Base-by-base conservation (phyloP, 2,113 vertebrate species). In the Pachycephala philippinensis region DNA sequence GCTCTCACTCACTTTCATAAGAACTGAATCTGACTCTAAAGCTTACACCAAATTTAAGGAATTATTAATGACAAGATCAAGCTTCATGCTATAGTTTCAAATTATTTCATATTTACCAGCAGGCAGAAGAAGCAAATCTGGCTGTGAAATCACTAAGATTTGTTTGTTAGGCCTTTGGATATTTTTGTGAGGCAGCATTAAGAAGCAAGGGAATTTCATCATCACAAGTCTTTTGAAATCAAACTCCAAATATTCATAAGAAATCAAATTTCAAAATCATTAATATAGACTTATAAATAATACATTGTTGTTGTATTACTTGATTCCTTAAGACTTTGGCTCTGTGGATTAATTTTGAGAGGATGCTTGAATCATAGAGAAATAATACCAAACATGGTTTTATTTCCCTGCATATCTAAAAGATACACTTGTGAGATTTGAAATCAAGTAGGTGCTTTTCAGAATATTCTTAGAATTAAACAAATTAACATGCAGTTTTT, bases 131-230 rank as follows among this genome's bases (percentile, higher is more conserved):
- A 80, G 87, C 69, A 89, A 95, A 95, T 74, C 74, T 77, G 82
- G 71, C 89, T 94, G 81, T 40, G 40, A 97, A 96, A 95, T 44
- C 63, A 76, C 79, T 79, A 87, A 93, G 89, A 94, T 91, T 72
- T 84, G 13, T 71, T 94, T 72, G 71, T 84, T 90, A 97, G 84
- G 35, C 17, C 49, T 88, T 91, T 90, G 89, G 52, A 83, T 77
- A 94, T 94, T 95, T 95, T 89, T 80, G 87, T 3, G 0, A 91
- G 93, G 86, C 78, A 96, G 82, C 83, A 96, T 96, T 97, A 97
- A 97, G 93, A 95, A 97, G 95, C 95, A 96, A 97, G 87, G 94
- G 92, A 98, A 97, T 93, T 96, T 45, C 92, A 95, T 96, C 93
- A 97, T 96, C 91, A 28, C 82, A 97, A 97, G 93, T 97, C 91